Percentiles rank a stretch among this genome's conserved stretches.
phyloP scores from a whole-genome alignment of 2,113 vertebrate species.

The Neodon shergylaensis region DNA sequence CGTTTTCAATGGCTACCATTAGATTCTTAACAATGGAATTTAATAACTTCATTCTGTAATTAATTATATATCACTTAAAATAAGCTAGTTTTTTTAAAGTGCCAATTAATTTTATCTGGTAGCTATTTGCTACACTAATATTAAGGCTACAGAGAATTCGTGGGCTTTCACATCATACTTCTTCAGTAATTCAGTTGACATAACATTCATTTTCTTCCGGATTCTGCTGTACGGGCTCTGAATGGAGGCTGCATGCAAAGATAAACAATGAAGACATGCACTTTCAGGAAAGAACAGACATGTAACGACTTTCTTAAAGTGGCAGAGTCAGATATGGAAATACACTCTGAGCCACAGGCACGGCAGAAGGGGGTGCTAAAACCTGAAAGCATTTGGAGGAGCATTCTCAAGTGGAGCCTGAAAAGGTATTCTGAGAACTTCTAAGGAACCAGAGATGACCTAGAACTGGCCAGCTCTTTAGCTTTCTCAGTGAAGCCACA shows the following conservation, averaged over 20 bases:
- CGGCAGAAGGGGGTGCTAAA: neutral
- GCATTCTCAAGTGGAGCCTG: neutral
- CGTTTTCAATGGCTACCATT: neutral
- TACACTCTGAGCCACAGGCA: neutral
- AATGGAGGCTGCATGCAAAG: neutral
- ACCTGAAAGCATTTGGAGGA: neutral
- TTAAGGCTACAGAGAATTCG: neutral
- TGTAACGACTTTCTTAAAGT: neutral
- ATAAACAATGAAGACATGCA: neutral
- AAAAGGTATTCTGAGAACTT: neutral
- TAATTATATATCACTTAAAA: constrained; percentile 11
- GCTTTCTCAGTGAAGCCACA: neutral
- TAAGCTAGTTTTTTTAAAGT: neutral
- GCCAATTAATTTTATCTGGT: constrained; percentile 7
- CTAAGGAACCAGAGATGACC: neutral
- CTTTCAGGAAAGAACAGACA: neutral
- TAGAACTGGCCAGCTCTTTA: neutral
- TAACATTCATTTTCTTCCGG: neutral
- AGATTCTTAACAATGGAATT: neutral
- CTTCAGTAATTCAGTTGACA: neutral
- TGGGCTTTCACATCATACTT: neutral
- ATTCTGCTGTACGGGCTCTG: neutral
- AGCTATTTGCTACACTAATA: neutral
- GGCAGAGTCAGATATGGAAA: neutral
- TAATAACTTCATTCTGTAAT: neutral